Conservation (phyloP, 1,140 invertebrate species). For the Platyscapa corneri region DNA sequence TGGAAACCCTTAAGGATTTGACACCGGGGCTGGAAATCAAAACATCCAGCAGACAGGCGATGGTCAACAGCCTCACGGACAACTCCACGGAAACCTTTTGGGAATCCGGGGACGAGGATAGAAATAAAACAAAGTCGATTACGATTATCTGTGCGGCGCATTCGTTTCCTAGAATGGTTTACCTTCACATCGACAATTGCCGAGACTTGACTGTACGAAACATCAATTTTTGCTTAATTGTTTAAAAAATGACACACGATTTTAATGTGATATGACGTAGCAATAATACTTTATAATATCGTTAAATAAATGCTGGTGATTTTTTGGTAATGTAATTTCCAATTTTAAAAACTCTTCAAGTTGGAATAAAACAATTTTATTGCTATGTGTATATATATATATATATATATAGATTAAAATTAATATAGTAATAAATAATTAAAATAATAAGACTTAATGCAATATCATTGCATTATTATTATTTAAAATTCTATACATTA, state of each 20-base stretch:
- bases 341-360: neutral
- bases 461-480: too few species aligned
- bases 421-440: too few species aligned
- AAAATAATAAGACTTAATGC: too few species aligned
- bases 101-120: conserved; percentile 98
- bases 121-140: conserved; percentile 91
- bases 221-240: neutral
- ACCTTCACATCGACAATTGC: conserved; percentile 94
- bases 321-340: conserved; percentile 17
- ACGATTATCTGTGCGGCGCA: conserved; percentile 76
- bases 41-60: conserved; percentile 93
- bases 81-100: conserved; percentile 98
- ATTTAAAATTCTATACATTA: too few species aligned
- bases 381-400: too few species aligned
- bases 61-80: conserved; percentile 94
- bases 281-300: too few species aligned
- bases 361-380: too few species aligned
- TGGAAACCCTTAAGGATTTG: conserved; percentile 83
- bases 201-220: conserved; percentile 87
- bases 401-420: too few species aligned
- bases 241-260: too few species aligned
- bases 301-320: conserved; percentile 8
- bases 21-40: conserved; percentile 86
- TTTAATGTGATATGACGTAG: too few species aligned
- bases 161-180: conserved; percentile 81